phyloP scores from a whole-genome alignment of 1,140 invertebrate species.

The Samia ricini region DNA sequence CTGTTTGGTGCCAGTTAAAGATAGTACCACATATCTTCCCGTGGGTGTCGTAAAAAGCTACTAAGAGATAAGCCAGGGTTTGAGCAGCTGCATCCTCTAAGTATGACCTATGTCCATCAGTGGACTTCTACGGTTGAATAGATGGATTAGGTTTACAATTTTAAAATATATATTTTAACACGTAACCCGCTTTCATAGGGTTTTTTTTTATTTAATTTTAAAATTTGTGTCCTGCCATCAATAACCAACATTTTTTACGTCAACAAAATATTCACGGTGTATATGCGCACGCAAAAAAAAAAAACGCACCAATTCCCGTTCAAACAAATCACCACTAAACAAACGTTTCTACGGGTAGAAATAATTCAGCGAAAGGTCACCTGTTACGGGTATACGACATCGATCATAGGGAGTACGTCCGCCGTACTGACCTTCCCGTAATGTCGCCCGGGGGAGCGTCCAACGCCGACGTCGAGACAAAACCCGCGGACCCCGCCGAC shows the following conservation, averaged over 20 bases:
- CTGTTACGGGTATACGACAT: conserved; percentile 70
- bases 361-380: conserved; percentile 75
- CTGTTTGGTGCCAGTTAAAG: too few species aligned
- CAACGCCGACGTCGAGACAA: conserved; percentile 52
- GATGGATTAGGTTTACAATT: too few species aligned
- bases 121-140: too few species aligned
- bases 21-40: too few species aligned
- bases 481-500: conserved; percentile 39
- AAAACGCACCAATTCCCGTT: conserved; percentile 53
- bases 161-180: too few species aligned
- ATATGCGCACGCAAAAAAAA: conserved; percentile 43
- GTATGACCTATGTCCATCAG: too few species aligned
- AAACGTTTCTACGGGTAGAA: conserved; percentile 70
- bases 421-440: conserved; percentile 63
- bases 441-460: conserved; percentile 64
- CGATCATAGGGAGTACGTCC: conserved; percentile 71
- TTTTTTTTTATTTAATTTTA: too few species aligned
- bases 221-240: too few species aligned
- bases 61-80: too few species aligned
- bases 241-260: not conserved
- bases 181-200: too few species aligned
- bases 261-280: not conserved
- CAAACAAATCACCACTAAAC: conserved; percentile 72
- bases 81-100: too few species aligned
- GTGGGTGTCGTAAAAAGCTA: too few species aligned